Evolutionary conservation across 2,888 invertebrate species (phyloP), one percentile per base, ranked within the genome.

Genomic region (Rhimphoctona megacephalus): DNA sequence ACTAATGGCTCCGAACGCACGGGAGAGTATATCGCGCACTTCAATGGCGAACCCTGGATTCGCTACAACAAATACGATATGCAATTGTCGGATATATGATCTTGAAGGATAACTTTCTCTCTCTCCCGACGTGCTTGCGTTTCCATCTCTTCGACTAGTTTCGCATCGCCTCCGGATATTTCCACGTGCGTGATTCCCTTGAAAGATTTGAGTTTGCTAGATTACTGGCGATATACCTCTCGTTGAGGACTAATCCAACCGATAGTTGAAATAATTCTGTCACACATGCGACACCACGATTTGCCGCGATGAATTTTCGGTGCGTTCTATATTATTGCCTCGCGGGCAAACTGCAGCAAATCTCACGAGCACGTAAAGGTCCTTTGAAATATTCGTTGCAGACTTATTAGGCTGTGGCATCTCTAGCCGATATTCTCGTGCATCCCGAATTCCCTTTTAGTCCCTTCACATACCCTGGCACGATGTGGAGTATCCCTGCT

Each of bases 401-500:
- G 74, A 84, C 82, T 87, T 84, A 81, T 86, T 79, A 87, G 79
- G 81, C 74, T 78, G 39, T 43, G 69, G 73, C 78, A 52, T 83
- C 69, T 57, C 74, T 22, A 61, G 61, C 72, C 72, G 72, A 80
- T 80, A 36, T 80, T 80, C 72, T 61, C 82, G 25, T 80, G 49
- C 43, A 67, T 73, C 57, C 67, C 22, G 54, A 30, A 33, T 33
- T n/a, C n/a, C 64, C 49, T 69, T 66, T 22, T 30, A 54, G 52
- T 73, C 70, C 76, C 69, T 73, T 76, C 72, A 52, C 67, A 25
- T 73, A 64, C 64, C 39, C 19, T 30, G 19, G 57, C 46, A 61
- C 72, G 66, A 86, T 77, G 72, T 77, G 77, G 86, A 86, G 87
- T 77, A 88, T 86, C 86, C 77, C 87, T 76, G 52, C 46, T 22